phyloP scores from a whole-genome alignment of 2,888 invertebrate species.

The Chydorus sphaericus region DNA sequence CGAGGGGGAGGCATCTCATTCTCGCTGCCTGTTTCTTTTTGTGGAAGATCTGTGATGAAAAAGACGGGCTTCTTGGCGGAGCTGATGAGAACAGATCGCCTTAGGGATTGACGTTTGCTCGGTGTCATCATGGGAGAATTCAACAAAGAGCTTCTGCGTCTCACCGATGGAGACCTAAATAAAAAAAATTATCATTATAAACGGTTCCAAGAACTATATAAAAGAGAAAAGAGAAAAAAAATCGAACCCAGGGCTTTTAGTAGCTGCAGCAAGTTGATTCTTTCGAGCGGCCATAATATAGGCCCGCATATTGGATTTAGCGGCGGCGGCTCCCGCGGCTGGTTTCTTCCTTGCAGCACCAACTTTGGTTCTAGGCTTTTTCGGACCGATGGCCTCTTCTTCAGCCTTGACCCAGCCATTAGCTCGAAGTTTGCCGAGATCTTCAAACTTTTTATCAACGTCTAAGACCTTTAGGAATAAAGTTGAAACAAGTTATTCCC shows the following conservation, averaged over 20 bases:
- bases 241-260: background rate
- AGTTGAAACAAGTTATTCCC: too few species aligned
- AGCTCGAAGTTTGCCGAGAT: background rate
- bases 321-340: background rate
- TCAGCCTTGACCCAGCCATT: background rate
- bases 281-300: background rate
- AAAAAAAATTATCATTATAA: background rate
- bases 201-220: background rate
- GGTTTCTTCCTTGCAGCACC: background rate
- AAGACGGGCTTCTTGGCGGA: conserved; percentile 7
- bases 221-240: too few species aligned
- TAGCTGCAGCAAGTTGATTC: background rate
- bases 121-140: background rate
- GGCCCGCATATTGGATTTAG: background rate
- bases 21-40: background rate
- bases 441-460: background rate
- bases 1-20: background rate
- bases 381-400: background rate
- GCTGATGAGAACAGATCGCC: background rate
- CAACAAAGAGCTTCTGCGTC: background rate
- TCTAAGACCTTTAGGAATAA: background rate
- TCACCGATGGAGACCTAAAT: background rate
- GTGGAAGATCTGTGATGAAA: background rate
- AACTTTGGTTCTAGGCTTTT: background rate
- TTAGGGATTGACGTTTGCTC: background rate